Conservation (phyloP, 2,113 vertebrate genomes). For the Brachyhypopomus gauderio region DNA sequence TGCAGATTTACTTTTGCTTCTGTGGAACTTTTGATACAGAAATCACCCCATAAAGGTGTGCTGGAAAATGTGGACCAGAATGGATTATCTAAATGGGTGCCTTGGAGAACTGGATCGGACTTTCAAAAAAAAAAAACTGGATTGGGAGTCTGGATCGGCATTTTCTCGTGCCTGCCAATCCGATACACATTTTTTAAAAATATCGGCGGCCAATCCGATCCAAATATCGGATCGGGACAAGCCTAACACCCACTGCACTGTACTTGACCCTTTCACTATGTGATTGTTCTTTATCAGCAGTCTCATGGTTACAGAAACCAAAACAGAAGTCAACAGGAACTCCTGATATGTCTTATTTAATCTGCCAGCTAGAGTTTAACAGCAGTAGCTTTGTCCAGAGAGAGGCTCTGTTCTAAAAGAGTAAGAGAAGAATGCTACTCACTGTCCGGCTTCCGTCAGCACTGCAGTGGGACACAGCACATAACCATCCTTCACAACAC, state of each 20-base stretch:
- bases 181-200: no score
- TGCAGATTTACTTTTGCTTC: no score
- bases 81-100: no score
- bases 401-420: constrained; percentile 36
- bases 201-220: no score
- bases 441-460: constrained; percentile 87
- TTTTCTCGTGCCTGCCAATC: no score
- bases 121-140: no score
- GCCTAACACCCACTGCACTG: not conserved
- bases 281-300: constrained; percentile 43
- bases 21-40: no score
- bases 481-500: constrained; percentile 75
- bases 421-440: constrained; percentile 70
- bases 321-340: constrained; percentile 29
- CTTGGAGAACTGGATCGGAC: no score
- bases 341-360: constrained; percentile 12
- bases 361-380: not conserved
- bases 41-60: no score
- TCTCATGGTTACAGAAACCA: constrained; percentile 43
- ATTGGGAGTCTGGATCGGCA: no score
- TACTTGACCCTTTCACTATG: not conserved
- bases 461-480: constrained; percentile 87
- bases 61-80: no score
- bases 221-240: no score
- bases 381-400: constrained; percentile 29